These are phyloP conservation scores for Lytechinus pictus DNA, from an alignment of 35 echinoderm and acorn worm genomes.

Conservation along the genomic window DNA sequence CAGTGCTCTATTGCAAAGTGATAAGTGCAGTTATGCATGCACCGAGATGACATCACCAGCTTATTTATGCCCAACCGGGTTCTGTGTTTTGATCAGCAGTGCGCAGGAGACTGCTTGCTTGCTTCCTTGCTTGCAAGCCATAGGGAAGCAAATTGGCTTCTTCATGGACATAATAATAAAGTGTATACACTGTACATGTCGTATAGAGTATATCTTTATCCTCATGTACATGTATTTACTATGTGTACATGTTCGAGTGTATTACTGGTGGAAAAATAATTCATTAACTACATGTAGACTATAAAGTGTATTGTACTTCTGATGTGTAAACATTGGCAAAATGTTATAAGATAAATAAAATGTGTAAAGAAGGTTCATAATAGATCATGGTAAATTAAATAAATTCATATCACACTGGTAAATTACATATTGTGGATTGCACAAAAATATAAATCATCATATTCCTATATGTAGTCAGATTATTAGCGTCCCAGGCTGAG, in stretches of 20 bases:
- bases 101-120: background rate
- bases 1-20: background rate
- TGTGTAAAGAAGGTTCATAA: no score
- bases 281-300: background rate
- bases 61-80: conserved; percentile 17
- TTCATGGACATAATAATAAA: background rate
- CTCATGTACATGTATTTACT: background rate
- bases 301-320: background rate
- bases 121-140: background rate
- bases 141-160: background rate
- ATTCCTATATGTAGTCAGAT: no score
- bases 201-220: background rate
- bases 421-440: no score
- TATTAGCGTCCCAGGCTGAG: no score
- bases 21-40: conserved; percentile 27
- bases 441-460: no score
- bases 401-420: no score
- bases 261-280: background rate
- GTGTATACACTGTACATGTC: background rate
- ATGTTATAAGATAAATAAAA: no score
- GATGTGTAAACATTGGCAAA: no score
- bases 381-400: no score
- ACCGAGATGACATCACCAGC: conserved; percentile 21
- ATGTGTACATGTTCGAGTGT: background rate
- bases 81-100: conserved; percentile 25